These are phyloP conservation scores for Drosophila nikananu DNA, from an alignment of 1,140 invertebrate species.

Conservation along the genomic window DNA sequence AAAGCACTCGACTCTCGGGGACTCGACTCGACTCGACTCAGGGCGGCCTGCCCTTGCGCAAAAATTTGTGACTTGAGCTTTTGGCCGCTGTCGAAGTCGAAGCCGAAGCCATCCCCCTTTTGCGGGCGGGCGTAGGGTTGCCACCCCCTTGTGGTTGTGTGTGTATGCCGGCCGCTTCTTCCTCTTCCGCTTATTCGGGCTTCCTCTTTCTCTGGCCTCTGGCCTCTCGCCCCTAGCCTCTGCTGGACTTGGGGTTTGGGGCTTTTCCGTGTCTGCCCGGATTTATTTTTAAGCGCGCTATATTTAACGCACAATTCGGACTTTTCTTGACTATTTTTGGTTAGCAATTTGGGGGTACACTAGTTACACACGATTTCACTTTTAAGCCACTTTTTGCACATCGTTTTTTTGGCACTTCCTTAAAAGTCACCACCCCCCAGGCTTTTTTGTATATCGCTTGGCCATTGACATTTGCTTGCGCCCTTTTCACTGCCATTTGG, in stretches of 20 bases:
- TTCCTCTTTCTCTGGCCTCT: slow-evolving; percentile 25
- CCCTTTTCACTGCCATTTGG: slow-evolving; percentile 48
- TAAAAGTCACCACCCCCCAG: slow-evolving; percentile 18
- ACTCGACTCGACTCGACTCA: slow-evolving; percentile 19
- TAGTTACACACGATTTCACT: slow-evolving; percentile 13
- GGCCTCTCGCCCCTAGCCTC: slow-evolving; percentile 22
- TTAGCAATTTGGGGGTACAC: slow-evolving; percentile 4
- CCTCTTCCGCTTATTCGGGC: slow-evolving; percentile 46
- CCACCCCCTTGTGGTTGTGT: slow-evolving; percentile 47
- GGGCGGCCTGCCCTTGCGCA: slow-evolving; percentile 75
- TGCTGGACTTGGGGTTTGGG: slow-evolving; percentile 57
- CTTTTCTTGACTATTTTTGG: slow-evolving; percentile 13
- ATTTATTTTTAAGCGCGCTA: slow-evolving; percentile 79
- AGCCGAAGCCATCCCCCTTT: slow-evolving; percentile 21
- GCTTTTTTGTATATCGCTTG: slow-evolving; percentile 3
- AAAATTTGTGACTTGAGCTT: slow-evolving; percentile 81
- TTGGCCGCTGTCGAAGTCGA: slow-evolving; percentile 24
- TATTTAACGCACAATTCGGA: slow-evolving; percentile 24
- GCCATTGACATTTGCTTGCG: slow-evolving; percentile 44
- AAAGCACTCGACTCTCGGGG: slow-evolving; percentile 59
- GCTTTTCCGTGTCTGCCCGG: slow-evolving; percentile 75
- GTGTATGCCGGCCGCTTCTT: slow-evolving; percentile 74
- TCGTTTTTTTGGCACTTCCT: slow-evolving; percentile 15
- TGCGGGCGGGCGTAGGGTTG: slow-evolving; percentile 10
- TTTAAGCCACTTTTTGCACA: background rate